phyloP scores from a whole-genome alignment of 1,140 invertebrate genomes.

The Megalopta genalis region DNA sequence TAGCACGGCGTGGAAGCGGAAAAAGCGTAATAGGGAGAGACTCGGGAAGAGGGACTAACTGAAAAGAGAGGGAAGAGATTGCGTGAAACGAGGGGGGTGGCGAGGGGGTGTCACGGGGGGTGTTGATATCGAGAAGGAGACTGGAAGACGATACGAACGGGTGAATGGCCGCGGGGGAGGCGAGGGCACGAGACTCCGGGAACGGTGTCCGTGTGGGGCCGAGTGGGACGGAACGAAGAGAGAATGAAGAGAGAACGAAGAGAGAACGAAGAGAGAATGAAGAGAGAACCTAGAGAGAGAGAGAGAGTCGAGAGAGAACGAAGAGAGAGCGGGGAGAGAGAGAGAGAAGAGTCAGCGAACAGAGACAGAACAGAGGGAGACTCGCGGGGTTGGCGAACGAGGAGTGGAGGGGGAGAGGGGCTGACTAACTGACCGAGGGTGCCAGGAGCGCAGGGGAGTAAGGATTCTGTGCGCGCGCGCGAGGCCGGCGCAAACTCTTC shows the following conservation, averaged over 20 bases:
- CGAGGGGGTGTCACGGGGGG: neutral
- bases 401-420: constrained; percentile 11
- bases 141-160: neutral
- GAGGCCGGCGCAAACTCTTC: constrained; percentile 76
- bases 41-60: constrained; percentile 26
- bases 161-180: neutral
- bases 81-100: constrained; percentile 5
- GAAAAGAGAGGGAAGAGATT: constrained; percentile 21
- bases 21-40: constrained; percentile 46
- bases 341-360: neutral
- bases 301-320: constrained; percentile 35
- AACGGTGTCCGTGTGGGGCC: constrained; percentile 14
- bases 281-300: constrained; percentile 23
- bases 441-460: constrained; percentile 56
- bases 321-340: constrained; percentile 20
- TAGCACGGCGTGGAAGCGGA: constrained; percentile 16
- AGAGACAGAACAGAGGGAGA: constrained; percentile 27
- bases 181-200: constrained; percentile 16
- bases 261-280: too few species aligned
- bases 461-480: constrained; percentile 74
- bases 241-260: constrained; percentile 32
- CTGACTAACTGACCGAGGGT: constrained; percentile 63
- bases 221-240: constrained; percentile 36
- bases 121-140: constrained; percentile 26
- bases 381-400: neutral